Evolutionary conservation across 2,888 invertebrate species (phyloP).

Genomic region (Gonocerus acuteangulatus): DNA sequence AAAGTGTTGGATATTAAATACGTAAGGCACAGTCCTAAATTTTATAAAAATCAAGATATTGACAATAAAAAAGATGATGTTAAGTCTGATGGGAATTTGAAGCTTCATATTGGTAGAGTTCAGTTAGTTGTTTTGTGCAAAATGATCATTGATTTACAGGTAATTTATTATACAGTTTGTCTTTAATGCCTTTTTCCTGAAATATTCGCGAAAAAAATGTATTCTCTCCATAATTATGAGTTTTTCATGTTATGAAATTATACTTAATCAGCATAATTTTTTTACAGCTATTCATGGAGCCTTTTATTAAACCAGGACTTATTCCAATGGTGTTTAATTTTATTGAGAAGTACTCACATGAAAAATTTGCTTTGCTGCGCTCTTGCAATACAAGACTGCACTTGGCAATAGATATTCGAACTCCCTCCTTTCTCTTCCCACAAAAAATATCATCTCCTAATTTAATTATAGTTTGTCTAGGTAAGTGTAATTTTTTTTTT

Average conservation of each 20-base stretch:
- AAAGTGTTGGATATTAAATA: slow-evolving; percentile 72
- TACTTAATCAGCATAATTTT: no score
- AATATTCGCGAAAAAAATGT: background rate
- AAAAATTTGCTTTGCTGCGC: slow-evolving; percentile 44
- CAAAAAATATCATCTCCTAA: slow-evolving; percentile 73
- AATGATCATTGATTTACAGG: slow-evolving; percentile 58
- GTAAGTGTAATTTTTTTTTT: slow-evolving; percentile 45
- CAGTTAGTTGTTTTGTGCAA: slow-evolving; percentile 63
- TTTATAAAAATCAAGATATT: slow-evolving; percentile 49
- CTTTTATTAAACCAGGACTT: slow-evolving; percentile 44
- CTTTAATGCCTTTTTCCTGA: background rate
- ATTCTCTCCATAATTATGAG: background rate
- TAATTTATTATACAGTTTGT: slow-evolving; percentile 42
- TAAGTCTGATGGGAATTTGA: slow-evolving; percentile 62
- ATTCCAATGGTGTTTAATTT: slow-evolving; percentile 33
- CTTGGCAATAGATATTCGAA: slow-evolving; percentile 59
- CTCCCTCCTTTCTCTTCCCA: slow-evolving; percentile 66
- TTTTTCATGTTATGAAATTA: slow-evolving; percentile 16
- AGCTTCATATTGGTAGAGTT: slow-evolving; percentile 61
- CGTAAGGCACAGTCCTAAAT: slow-evolving; percentile 57
- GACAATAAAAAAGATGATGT: slow-evolving; percentile 47
- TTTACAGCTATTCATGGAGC: slow-evolving; percentile 52
- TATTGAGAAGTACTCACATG: slow-evolving; percentile 45
- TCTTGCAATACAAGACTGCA: slow-evolving; percentile 51
- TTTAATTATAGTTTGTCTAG: slow-evolving; percentile 65